phyloP scores from a whole-genome alignment of 2,888 invertebrate genomes.

The Agrochola lota region DNA sequence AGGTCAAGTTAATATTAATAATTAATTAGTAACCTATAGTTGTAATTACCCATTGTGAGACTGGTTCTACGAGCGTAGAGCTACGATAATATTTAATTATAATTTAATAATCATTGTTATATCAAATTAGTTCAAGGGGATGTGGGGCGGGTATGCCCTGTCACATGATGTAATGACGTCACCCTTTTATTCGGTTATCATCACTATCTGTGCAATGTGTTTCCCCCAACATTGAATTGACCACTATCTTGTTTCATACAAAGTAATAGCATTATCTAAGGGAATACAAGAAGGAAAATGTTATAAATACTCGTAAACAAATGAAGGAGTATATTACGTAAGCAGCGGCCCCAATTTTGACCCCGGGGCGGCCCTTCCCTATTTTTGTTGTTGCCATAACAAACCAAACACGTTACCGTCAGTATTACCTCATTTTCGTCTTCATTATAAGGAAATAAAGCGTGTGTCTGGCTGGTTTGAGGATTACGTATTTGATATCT shows the following conservation, averaged over 20 bases:
- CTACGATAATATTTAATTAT: slow-evolving; percentile 19
- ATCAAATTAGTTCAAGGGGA: slow-evolving; percentile 49
- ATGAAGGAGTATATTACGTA: slow-evolving; percentile 31
- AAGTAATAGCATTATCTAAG: background rate
- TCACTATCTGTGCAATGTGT: slow-evolving; percentile 2
- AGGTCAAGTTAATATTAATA: slow-evolving; percentile 76
- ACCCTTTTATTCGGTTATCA: slow-evolving; percentile 34
- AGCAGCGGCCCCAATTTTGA: slow-evolving; percentile 39
- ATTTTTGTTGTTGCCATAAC: slow-evolving; percentile 40
- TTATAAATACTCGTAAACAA: slow-evolving; percentile 57
- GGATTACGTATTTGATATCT: slow-evolving; percentile 6
- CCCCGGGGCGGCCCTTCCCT: slow-evolving; percentile 34
- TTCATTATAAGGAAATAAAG: slow-evolving; percentile 22
- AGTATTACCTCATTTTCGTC: slow-evolving; percentile 24
- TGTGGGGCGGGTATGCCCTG: background rate
- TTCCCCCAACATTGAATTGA: slow-evolving; percentile 5
- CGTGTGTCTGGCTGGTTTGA: background rate
- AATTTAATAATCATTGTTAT: slow-evolving; percentile 26
- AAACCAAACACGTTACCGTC: slow-evolving; percentile 10
- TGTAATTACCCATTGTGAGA: slow-evolving; percentile 63
- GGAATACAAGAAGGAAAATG: slow-evolving; percentile 43
- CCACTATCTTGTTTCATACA: slow-evolving; percentile 10
- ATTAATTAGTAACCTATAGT: slow-evolving; percentile 65
- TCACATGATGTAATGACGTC: slow-evolving; percentile 17
- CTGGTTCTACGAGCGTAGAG: slow-evolving; percentile 32